Evolutionary conservation across 2,888 invertebrate genomes (phyloP).

Genomic region (Drosophila tanythrix): DNA sequence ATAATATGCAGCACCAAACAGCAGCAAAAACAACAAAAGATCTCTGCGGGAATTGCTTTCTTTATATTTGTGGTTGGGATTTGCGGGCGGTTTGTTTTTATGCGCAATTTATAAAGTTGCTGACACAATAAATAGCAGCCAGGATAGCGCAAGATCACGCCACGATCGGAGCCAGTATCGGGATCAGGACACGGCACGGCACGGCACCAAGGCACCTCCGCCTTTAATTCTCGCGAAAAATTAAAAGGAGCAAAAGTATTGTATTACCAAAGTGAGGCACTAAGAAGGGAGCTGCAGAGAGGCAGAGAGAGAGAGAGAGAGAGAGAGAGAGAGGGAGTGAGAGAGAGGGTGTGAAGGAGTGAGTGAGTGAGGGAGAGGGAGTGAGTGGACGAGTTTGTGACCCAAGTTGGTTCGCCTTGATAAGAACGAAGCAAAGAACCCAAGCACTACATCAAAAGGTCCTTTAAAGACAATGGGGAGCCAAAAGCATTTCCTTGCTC

Average conservation of each 20-base stretch:
- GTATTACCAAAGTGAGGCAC: slow-evolving; percentile 47
- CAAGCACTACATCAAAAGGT: slow-evolving; percentile 59
- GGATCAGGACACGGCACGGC: slow-evolving; percentile 12
- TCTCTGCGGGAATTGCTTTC: slow-evolving; percentile 11
- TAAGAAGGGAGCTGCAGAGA: background rate
- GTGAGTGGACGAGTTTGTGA: slow-evolving; percentile 18
- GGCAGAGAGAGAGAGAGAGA: background rate
- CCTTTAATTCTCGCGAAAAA: slow-evolving; percentile 79
- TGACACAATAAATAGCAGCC: slow-evolving; percentile 75
- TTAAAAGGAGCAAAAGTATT: slow-evolving; percentile 73
- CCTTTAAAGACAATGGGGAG: slow-evolving; percentile 67
- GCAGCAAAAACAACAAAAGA: slow-evolving; percentile 19
- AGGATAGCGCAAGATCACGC: slow-evolving; percentile 46
- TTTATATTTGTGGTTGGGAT: slow-evolving; percentile 23
- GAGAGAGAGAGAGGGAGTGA: background rate
- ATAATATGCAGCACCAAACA: slow-evolving; percentile 58
- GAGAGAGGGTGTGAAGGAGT: too few relatives aligned
- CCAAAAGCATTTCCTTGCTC: slow-evolving; percentile 63
- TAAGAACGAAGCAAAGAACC: slow-evolving; percentile 49
- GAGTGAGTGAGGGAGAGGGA: background rate
- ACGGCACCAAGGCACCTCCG: slow-evolving; percentile 66
- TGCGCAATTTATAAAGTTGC: slow-evolving; percentile 83
- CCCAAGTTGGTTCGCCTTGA: slow-evolving; percentile 65
- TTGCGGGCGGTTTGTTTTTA: slow-evolving; percentile 83
- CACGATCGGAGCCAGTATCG: slow-evolving; percentile 14